Percentiles rank a stretch among this genome's conserved stretches.
These are phyloP conservation scores for Patella depressa DNA, from an alignment of 2,888 invertebrate species.

Conservation along the genomic window DNA sequence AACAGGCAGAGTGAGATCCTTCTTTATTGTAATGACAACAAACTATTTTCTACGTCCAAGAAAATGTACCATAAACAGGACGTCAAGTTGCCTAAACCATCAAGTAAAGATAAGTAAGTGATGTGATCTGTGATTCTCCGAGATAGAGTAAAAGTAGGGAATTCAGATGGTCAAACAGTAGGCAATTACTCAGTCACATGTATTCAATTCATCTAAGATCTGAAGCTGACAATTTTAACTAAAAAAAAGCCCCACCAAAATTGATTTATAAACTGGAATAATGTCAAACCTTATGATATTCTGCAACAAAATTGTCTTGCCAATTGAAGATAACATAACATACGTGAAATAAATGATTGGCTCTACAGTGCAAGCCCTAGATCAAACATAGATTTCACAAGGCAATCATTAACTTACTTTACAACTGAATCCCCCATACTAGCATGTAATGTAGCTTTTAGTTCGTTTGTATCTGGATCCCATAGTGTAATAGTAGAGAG, in stretches of 20 bases:
- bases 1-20: too few relatives aligned
- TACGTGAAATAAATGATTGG: background rate
- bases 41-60: too few relatives aligned
- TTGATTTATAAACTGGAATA: too few relatives aligned
- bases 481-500: slow-evolving; percentile 80
- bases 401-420: slow-evolving; percentile 32
- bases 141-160: slow-evolving; percentile 11
- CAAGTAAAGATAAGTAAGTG: background rate
- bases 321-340: background rate
- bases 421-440: slow-evolving; percentile 28
- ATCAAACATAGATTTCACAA: background rate
- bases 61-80: too few relatives aligned
- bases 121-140: background rate
- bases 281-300: background rate
- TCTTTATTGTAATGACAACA: too few relatives aligned
- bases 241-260: too few relatives aligned
- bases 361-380: background rate
- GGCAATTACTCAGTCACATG: too few relatives aligned
- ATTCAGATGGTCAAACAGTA: background rate
- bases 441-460: slow-evolving; percentile 44
- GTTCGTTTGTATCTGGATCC: slow-evolving; percentile 73
- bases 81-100: background rate
- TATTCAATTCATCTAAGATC: too few relatives aligned
- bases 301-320: too few relatives aligned
- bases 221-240: too few relatives aligned